A percentile compares a stretch with the other conserved stretches of the same genome.
phyloP scores from a whole-genome alignment of 2,113 vertebrate genomes.

The Bombycilla garrulus region DNA sequence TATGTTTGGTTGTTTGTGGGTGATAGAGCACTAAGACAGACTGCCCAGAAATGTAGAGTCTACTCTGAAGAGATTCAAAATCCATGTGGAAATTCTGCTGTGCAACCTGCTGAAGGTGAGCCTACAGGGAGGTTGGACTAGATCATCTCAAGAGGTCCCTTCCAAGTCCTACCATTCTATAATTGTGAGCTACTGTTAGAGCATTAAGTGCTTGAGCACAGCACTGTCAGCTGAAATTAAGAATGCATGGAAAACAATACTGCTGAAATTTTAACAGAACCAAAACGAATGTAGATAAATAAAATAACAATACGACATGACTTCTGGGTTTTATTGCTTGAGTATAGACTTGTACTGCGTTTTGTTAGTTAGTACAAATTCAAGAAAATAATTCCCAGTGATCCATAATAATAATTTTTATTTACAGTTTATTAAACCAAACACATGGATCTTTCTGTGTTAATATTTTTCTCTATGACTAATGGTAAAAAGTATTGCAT shows the following conservation, averaged over 20 bases:
- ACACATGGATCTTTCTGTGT: not conserved
- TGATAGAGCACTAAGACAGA: not conserved
- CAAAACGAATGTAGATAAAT: not conserved
- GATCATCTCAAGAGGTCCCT: not conserved
- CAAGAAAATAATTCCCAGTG: not conserved
- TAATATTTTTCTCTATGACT: not conserved
- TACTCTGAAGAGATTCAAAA: not conserved
- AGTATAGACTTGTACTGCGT: not conserved
- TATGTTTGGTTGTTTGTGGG: too few species aligned
- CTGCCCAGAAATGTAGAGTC: not conserved
- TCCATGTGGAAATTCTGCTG: not conserved
- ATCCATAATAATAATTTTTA: not conserved
- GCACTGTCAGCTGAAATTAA: not conserved
- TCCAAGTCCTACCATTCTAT: not conserved
- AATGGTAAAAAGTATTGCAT: not conserved
- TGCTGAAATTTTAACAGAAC: not conserved
- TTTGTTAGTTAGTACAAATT: not conserved
- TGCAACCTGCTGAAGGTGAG: not conserved
- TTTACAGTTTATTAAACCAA: not conserved
- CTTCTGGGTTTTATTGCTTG: not conserved
- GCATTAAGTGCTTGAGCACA: not conserved
- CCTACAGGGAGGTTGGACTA: rapidly evolving
- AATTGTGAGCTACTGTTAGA: not conserved
- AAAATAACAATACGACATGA: not conserved
- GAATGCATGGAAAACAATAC: not conserved